Percentiles rank a stretch among this genome's conserved stretches.
phyloP scores from a whole-genome alignment of 2,888 invertebrate genomes.

The Branchipolynoe longqiensis region DNA sequence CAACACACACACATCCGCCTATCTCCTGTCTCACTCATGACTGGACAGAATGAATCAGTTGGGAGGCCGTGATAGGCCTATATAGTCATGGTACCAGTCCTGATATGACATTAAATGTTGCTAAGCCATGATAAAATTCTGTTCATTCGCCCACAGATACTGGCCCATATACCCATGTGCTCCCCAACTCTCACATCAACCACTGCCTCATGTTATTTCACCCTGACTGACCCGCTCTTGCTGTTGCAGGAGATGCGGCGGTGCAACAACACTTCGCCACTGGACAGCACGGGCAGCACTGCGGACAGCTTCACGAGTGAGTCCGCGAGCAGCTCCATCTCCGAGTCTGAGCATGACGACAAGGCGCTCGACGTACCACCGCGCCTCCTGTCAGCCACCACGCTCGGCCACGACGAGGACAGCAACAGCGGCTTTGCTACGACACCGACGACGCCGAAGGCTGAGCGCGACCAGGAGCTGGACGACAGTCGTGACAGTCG shows the following conservation, averaged over 20 bases:
- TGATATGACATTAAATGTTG: too few species aligned
- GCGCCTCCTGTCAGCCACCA: neutral
- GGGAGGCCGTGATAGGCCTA: too few species aligned
- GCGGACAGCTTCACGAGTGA: conserved; percentile 80
- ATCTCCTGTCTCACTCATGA: too few species aligned
- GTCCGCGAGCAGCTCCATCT: conserved; percentile 68
- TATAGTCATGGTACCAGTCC: too few species aligned
- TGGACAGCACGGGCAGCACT: conserved; percentile 83
- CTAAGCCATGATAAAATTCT: too few species aligned
- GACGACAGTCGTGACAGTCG: neutral
- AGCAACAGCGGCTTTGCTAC: conserved; percentile 13
- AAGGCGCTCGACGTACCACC: neutral
- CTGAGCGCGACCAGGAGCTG: neutral
- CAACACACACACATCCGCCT: too few species aligned
- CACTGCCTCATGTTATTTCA: neutral
- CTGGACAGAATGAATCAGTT: too few species aligned
- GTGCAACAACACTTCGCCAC: conserved; percentile 81
- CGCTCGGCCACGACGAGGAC: neutral
- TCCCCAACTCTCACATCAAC: too few species aligned
- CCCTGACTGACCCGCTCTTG: neutral
- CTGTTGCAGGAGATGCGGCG: conserved; percentile 79
- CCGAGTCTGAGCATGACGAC: conserved; percentile 53
- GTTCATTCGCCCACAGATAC: too few species aligned
- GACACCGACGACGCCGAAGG: too few species aligned
- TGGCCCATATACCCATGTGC: too few species aligned